Conservation (phyloP, 2,113 vertebrate species). For the Rhinoptilus africanus region DNA sequence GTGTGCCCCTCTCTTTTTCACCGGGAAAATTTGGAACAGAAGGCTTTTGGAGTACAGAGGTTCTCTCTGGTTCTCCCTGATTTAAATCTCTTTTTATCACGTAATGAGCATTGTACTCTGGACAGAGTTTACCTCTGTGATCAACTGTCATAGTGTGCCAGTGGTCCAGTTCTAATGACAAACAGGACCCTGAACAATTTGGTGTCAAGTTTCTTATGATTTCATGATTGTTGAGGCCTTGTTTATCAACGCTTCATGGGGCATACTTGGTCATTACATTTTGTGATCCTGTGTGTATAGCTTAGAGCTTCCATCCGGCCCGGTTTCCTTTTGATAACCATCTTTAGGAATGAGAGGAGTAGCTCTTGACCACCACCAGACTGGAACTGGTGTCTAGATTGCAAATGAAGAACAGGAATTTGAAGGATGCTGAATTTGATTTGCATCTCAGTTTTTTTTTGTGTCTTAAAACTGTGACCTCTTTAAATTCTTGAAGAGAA, state of each 20-base stretch:
- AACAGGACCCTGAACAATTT: background rate
- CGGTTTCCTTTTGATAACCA: background rate
- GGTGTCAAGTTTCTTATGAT: background rate
- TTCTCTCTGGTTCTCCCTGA: background rate
- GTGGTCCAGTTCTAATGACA: background rate
- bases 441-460: background rate
- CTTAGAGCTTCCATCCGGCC: background rate
- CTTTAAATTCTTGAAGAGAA: background rate
- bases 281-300: background rate
- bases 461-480: background rate
- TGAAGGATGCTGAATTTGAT: background rate
- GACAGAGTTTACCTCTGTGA: background rate
- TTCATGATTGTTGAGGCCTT: background rate
- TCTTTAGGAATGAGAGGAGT: background rate
- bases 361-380: background rate
- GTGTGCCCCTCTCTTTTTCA: background rate
- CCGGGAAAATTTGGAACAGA: background rate
- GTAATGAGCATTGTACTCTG: background rate
- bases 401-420: background rate
- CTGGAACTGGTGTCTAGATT: background rate
- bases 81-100: background rate
- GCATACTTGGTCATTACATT: background rate
- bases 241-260: background rate
- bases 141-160: background rate
- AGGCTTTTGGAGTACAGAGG: rapidly evolving